Percentiles rank a stretch among this genome's conserved stretches.
phyloP scores from a whole-genome alignment of 2,113 vertebrate genomes.

The Oncorhynchus gorbuscha region DNA sequence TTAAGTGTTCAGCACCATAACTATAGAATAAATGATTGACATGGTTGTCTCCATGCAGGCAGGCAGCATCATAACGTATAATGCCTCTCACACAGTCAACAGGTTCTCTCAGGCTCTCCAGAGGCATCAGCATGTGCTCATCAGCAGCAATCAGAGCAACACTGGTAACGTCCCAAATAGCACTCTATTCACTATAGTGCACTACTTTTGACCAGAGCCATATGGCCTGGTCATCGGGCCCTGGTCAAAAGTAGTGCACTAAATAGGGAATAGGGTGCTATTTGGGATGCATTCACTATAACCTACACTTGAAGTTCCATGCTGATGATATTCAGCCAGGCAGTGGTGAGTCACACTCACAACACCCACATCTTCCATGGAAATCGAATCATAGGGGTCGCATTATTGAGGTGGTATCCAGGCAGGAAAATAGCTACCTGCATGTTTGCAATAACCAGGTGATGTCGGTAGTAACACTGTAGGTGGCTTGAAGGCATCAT shows the following conservation, averaged over 20 bases:
- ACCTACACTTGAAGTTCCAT: constrained; percentile 15
- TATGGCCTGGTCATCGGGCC: too few species aligned
- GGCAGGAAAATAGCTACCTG: not conserved
- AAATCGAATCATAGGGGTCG: constrained; percentile 19
- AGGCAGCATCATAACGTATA: not conserved
- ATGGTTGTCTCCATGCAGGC: not conserved
- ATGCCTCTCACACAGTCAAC: constrained; percentile 27
- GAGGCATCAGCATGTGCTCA: constrained; percentile 39
- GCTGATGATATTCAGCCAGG: constrained; percentile 31
- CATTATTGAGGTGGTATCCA: not conserved
- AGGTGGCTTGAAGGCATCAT: constrained; percentile 21
- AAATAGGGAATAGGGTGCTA: too few species aligned
- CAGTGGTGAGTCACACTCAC: constrained; percentile 16
- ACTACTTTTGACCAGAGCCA: too few species aligned
- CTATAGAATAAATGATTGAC: not conserved
- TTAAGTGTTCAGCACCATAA: not conserved
- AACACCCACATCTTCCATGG: constrained; percentile 26
- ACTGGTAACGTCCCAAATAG: not conserved
- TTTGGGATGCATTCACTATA: too few species aligned
- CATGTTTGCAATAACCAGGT: constrained; percentile 20
- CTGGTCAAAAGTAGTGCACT: too few species aligned
- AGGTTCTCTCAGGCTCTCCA: constrained; percentile 25
- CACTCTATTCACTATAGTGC: not conserved
- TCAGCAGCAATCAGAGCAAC: constrained; percentile 33
- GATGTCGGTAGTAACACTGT: constrained; percentile 14